These are phyloP conservation scores for Seladonia tumulorum DNA, from an alignment of 2,888 invertebrate species.

Conservation along the genomic window DNA sequence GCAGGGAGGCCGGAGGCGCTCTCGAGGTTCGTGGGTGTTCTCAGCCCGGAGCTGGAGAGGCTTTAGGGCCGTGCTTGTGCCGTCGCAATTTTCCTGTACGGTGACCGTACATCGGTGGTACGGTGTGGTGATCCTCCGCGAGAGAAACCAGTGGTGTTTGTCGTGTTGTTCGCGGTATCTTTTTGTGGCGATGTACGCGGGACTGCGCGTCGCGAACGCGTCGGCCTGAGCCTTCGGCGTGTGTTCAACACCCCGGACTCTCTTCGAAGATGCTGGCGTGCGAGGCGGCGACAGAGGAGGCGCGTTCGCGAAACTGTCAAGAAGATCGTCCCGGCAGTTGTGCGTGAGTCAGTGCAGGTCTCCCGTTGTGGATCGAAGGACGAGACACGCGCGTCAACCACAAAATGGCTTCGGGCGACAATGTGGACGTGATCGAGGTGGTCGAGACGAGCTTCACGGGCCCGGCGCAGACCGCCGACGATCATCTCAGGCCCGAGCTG, in stretches of 20 bases:
- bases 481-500: slow-evolving; percentile 86
- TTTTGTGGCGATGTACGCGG: background rate
- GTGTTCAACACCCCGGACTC: slow-evolving; percentile 31
- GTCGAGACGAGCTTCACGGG: slow-evolving; percentile 87
- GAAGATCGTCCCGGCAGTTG: slow-evolving; percentile 60
- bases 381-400: slow-evolving; percentile 66
- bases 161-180: background rate
- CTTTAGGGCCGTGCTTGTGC: slow-evolving; percentile 40
- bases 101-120: slow-evolving; percentile 2
- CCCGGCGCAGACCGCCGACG: slow-evolving; percentile 83
- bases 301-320: slow-evolving; percentile 69
- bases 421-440: slow-evolving; percentile 91
- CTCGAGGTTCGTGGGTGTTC: slow-evolving; percentile 68
- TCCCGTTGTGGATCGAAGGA: slow-evolving; percentile 57
- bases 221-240: slow-evolving; percentile 44
- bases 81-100: slow-evolving; percentile 22
- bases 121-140: background rate
- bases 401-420: slow-evolving; percentile 94
- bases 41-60: slow-evolving; percentile 65
- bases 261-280: slow-evolving; percentile 53
- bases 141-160: background rate
- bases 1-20: slow-evolving; percentile 70
- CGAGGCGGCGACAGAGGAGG: slow-evolving; percentile 66
- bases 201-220: slow-evolving; percentile 41
- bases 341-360: slow-evolving; percentile 67